Evolutionary conservation across 64 coral and sea anemone genomes (phyloP).

Genomic region (Stylophora pistillata): DNA sequence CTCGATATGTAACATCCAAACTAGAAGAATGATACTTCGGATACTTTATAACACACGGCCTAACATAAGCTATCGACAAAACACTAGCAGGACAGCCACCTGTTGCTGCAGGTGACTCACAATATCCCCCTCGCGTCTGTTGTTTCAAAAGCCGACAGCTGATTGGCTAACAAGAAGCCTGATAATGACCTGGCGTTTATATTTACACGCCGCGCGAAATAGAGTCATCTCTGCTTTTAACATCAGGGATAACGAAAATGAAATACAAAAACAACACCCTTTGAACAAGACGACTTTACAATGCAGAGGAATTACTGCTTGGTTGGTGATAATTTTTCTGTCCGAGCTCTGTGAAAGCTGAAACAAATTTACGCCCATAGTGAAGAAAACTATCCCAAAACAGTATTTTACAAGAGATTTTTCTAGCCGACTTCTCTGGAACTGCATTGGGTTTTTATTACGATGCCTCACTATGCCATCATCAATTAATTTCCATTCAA

Average conservation of each 20-base stretch:
- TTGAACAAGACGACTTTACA: background rate
- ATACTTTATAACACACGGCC: background rate
- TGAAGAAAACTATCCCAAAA: too few species aligned
- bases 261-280: constrained; percentile 17
- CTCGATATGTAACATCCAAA: too few species aligned
- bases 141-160: background rate
- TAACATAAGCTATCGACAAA: background rate
- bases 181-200: constrained; percentile 12
- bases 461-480: background rate
- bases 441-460: background rate
- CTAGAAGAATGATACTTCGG: background rate
- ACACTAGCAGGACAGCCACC: background rate
- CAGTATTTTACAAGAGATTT: background rate
- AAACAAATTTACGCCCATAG: too few species aligned
- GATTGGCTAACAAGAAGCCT: constrained; percentile 4
- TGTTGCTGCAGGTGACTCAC: constrained; percentile 25
- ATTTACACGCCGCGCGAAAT: constrained; percentile 32
- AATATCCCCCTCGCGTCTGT: background rate
- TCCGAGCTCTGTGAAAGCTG: background rate
- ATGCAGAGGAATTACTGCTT: too few species aligned
- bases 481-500: background rate
- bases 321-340: background rate
- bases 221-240: constrained; percentile 5
- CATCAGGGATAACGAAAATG: constrained; percentile 28
- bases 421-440: background rate